Conservation (phyloP, 2,113 vertebrate genomes). For the Thalassoma bifasciatum region DNA sequence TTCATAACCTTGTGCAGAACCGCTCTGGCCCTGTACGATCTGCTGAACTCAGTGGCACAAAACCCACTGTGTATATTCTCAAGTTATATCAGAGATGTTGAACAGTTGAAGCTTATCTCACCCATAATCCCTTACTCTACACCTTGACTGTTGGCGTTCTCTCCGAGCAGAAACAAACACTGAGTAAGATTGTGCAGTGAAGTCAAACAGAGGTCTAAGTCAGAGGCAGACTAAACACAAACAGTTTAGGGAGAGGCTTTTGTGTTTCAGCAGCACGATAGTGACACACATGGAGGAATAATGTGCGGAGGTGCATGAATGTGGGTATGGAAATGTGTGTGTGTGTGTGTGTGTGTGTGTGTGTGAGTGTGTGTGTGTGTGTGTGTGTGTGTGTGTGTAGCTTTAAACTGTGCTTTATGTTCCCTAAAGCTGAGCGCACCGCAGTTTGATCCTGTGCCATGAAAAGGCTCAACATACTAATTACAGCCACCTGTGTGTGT, state of each 20-base stretch:
- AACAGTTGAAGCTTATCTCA: constrained; percentile 48
- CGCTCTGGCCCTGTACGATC: constrained; percentile 14
- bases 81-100: constrained; percentile 35
- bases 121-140: constrained; percentile 51
- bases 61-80: constrained; percentile 27
- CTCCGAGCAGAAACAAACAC: constrained; percentile 40
- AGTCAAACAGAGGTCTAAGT: constrained; percentile 49
- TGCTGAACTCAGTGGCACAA: constrained; percentile 45
- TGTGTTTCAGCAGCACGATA: constrained; percentile 39
- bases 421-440: constrained; percentile 67
- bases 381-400: constrained; percentile 47
- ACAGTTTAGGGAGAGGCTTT: constrained; percentile 49
- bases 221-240: constrained; percentile 75
- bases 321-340: constrained; percentile 14
- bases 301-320: constrained; percentile 50
- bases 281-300: constrained; percentile 48
- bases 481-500: constrained; percentile 79
- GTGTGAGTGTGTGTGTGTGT: constrained; percentile 26
- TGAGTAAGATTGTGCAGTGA: constrained; percentile 39
- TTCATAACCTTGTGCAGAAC: constrained; percentile 57
- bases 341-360: constrained; percentile 49
- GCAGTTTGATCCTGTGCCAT: constrained; percentile 78
- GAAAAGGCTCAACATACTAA: constrained; percentile 73
- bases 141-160: constrained; percentile 34
- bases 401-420: constrained; percentile 59